Conservation (phyloP, 2,888 invertebrate species). For the Spialia ferax region DNA sequence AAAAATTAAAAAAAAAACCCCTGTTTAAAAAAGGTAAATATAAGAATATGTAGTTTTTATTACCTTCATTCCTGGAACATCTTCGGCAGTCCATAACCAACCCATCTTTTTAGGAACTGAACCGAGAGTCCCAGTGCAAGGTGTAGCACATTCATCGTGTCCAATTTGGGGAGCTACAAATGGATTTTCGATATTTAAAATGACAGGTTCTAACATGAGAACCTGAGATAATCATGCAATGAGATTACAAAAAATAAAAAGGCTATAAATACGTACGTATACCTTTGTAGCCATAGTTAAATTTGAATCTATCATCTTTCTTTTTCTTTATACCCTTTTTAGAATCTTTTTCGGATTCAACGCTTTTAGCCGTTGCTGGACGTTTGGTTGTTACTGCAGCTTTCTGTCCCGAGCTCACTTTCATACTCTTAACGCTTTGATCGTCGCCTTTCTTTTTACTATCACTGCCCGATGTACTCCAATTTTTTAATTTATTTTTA, state of each 20-base stretch:
- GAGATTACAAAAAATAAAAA: conserved; percentile 20
- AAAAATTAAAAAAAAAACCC: conserved; percentile 50
- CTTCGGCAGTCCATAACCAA: conserved; percentile 81
- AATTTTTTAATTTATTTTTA: conserved; percentile 62
- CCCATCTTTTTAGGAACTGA: conserved; percentile 79
- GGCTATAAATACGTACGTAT: conserved; percentile 73
- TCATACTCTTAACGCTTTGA: conserved; percentile 50
- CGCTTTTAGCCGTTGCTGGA: conserved; percentile 50
- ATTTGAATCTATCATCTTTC: conserved; percentile 73
- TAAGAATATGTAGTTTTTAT: not conserved
- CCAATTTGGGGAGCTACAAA: conserved; percentile 77
- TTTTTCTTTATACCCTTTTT: conserved; percentile 66
- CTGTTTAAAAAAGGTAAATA: not conserved
- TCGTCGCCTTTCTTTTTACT: conserved; percentile 57
- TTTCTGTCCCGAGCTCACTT: conserved; percentile 51
- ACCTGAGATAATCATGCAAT: too few species aligned
- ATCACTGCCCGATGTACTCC: conserved; percentile 67
- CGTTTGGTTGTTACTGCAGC: conserved; percentile 50
- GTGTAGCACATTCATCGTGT: conserved; percentile 69
- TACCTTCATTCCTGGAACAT: conserved; percentile 77
- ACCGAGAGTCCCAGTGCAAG: conserved; percentile 65
- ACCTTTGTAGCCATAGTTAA: conserved; percentile 81
- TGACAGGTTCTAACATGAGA: not conserved
- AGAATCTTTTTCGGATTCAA: conserved; percentile 65
- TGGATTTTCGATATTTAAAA: not conserved